Conservation (phyloP, 2,113 vertebrate species). For the Myrmecophaga tridactyla region DNA sequence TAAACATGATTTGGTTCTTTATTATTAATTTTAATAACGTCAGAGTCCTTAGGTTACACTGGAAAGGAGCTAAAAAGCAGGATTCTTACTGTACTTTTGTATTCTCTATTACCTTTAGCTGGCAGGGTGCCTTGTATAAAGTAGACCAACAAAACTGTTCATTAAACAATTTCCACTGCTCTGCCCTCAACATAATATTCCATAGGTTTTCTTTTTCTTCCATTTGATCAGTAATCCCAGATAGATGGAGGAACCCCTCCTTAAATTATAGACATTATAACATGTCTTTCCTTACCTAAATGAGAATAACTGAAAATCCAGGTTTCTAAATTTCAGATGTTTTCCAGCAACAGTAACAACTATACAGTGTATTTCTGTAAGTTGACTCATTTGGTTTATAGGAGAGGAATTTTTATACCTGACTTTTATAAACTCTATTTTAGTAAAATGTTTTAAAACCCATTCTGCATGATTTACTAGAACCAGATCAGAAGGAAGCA, state of each 20-base stretch:
- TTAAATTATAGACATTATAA: background rate
- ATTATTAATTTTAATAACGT: background rate
- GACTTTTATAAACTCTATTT: background rate
- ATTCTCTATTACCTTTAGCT: background rate
- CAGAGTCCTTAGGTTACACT: background rate
- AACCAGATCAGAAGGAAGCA: background rate
- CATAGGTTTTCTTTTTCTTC: background rate
- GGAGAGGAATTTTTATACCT: background rate
- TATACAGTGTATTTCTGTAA: background rate
- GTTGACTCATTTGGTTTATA: constrained; percentile 24
- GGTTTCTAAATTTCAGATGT: background rate
- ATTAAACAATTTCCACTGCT: background rate
- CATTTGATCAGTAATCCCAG: background rate
- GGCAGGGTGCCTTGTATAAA: background rate
- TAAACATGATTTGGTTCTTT: background rate
- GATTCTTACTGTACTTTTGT: background rate
- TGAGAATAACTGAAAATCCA: background rate
- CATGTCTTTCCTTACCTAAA: background rate
- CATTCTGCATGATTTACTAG: background rate
- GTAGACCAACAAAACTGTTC: background rate
- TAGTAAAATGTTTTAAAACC: constrained; percentile 26
- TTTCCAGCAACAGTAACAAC: background rate
- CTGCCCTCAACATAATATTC: background rate
- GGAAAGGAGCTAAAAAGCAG: background rate
- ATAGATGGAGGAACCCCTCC: background rate